Conservation (phyloP, 1,140 invertebrate species). For the Orussus abietinus region DNA sequence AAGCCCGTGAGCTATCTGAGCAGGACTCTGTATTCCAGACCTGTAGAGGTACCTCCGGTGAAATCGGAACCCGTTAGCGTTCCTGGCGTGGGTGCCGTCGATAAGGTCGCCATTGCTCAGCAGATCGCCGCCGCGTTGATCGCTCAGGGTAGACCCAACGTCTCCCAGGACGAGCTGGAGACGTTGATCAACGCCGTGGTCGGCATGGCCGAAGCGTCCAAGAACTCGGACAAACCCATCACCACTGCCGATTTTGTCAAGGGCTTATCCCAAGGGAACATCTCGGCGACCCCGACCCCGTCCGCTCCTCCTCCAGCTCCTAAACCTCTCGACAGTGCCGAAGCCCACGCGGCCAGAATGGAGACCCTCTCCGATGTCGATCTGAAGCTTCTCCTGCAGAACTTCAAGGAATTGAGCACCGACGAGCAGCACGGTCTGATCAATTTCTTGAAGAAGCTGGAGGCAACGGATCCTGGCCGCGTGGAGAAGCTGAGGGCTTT, state of each 20-base stretch:
- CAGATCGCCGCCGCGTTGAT: conserved; percentile 73
- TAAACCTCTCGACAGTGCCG: not conserved
- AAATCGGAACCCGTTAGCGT: conserved; percentile 56
- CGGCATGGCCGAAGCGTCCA: conserved; percentile 60
- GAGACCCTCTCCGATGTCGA: conserved; percentile 72
- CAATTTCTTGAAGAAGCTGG: conserved; percentile 72
- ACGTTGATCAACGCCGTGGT: conserved; percentile 73
- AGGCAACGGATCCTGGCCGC: conserved; percentile 64
- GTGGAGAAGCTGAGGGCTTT: conserved; percentile 68
- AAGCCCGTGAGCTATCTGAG: conserved; percentile 29
- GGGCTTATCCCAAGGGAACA: conserved; percentile 35
- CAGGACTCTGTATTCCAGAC: conserved; percentile 31
- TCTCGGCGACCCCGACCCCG: conserved; percentile 13
- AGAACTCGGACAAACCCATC: conserved; percentile 53
- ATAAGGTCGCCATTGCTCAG: conserved; percentile 69
- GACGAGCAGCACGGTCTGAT: conserved; percentile 77
- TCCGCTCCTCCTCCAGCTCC: not conserved
- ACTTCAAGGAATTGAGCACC: conserved; percentile 71
- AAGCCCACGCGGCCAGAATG: conserved; percentile 48
- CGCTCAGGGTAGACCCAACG: conserved; percentile 72
- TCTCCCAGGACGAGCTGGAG: conserved; percentile 71
- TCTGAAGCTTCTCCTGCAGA: conserved; percentile 69
- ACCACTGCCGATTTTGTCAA: conserved; percentile 55
- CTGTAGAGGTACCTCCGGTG: conserved; percentile 26
- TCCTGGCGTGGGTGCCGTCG: conserved; percentile 65